phyloP scores from a whole-genome alignment of 2,888 invertebrate genomes.

The Clostera curtula region DNA sequence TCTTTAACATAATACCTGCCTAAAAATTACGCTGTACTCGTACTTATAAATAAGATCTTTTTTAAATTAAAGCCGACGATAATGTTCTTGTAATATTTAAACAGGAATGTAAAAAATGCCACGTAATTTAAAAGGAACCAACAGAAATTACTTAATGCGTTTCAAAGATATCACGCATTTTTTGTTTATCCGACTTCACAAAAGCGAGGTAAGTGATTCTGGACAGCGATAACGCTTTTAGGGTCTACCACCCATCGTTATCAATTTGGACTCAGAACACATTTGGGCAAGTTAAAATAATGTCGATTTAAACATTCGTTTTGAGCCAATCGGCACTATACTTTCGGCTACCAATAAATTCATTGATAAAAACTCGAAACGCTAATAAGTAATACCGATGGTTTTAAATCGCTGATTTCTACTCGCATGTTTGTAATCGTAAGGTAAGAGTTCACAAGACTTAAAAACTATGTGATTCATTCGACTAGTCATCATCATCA shows the following conservation, averaged over 20 bases:
- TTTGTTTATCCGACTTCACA: conserved; percentile 31
- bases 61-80: too few species aligned
- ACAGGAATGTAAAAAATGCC: too few species aligned
- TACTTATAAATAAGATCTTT: too few species aligned
- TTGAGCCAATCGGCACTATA: conserved; percentile 40
- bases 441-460: too few species aligned
- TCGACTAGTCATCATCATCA: too few species aligned
- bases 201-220: conserved; percentile 27
- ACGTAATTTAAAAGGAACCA: conserved; percentile 31
- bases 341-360: conserved; percentile 57
- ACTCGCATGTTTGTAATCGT: conserved; percentile 23
- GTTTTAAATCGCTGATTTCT: conserved; percentile 34
- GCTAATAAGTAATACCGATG: conserved; percentile 47
- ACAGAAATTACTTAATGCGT: conserved; percentile 44
- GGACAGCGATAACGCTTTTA: conserved; percentile 44
- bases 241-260: conserved; percentile 60
- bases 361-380: conserved; percentile 57
- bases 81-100: too few species aligned
- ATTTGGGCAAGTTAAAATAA: conserved; percentile 55
- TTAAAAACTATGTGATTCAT: too few species aligned
- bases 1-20: too few species aligned
- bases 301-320: conserved; percentile 56
- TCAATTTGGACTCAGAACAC: conserved; percentile 48
- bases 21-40: too few species aligned
- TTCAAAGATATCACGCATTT: conserved; percentile 35